phyloP scores from a whole-genome alignment of 2,113 vertebrate species.

The Sakesphorus luctuosus region DNA sequence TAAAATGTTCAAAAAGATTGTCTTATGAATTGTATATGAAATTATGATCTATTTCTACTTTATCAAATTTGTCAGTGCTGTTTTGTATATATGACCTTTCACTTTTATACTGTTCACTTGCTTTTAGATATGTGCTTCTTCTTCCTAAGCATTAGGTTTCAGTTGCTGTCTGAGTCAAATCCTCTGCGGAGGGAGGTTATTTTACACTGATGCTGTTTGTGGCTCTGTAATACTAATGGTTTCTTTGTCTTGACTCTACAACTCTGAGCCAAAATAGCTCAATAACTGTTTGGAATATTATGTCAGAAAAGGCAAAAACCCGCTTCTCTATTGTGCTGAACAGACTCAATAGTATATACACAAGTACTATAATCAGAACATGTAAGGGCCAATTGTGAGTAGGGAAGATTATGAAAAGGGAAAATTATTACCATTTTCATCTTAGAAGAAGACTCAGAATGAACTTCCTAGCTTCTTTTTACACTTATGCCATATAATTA shows the following conservation, averaged over 20 bases:
- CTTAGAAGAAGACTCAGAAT: background rate
- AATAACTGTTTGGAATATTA: background rate
- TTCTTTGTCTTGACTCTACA: background rate
- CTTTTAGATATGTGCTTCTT: background rate
- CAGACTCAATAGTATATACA: background rate
- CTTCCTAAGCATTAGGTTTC: background rate
- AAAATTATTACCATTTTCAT: background rate
- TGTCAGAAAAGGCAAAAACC: background rate
- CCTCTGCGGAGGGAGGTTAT: background rate
- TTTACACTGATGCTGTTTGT: background rate
- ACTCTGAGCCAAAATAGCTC: background rate
- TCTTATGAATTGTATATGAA: background rate
- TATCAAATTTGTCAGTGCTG: fast-evolving
- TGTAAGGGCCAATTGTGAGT: background rate
- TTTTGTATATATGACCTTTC: background rate
- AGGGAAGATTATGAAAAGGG: background rate
- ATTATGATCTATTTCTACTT: background rate
- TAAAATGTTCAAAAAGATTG: background rate
- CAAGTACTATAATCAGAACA: background rate
- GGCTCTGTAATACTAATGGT: background rate
- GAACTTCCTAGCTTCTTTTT: background rate
- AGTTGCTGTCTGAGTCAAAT: background rate
- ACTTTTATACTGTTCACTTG: background rate
- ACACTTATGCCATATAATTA: background rate
- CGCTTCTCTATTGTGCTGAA: background rate